Base-by-base conservation (phyloP, 2,113 vertebrate genomes). In the Diglossa brunneiventris region DNA sequence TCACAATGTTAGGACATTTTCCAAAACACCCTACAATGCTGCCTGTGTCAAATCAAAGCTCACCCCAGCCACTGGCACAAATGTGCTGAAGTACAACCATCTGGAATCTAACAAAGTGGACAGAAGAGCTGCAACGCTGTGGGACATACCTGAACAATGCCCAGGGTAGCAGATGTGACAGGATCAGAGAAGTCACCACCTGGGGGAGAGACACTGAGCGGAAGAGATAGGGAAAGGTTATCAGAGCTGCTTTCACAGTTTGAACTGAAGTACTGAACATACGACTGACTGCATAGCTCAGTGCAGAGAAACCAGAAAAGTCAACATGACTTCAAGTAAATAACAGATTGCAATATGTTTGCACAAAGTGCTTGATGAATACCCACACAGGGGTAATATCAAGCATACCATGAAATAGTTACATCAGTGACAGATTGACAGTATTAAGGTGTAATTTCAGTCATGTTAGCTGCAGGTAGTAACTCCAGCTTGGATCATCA, bases 171-270 rank as follows among this genome's bases (percentile, higher is more conserved):
- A 94, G 99, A 99, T 59, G 99, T 99, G 84, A 99, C 99, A 22
- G 99, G 99, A 96, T 99, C 99, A 62, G 99, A 99, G 98, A 99
- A 99, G 96, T 99, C 99, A 94, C 99, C 99, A 97, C 99, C 99
- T 97, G 99, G 99, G 52, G 99, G 99, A 55, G 99, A 99, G 37
- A 99, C 99, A 90, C 99, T 99, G 97, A 70, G 80, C 50, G 42
- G 89, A 95, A 97, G 79, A 87, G 19, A 83, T 2, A 56, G 47
- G 26, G 33, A 91, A 55, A 82, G 61, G 14, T 59, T 58, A 72
- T 17, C 52, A 75, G 63, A 79, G 82, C 35, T 41, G 14, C 21
- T 87, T 67, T 77, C 39, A 33, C 15, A 22, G 22, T 66, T 75
- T 74, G 39, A 73, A 20, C 10, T 62, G 46, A 41, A 93, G 49